Evolutionary conservation across 1,140 invertebrate genomes (phyloP).

Genomic region (Drosophila pachea): DNA sequence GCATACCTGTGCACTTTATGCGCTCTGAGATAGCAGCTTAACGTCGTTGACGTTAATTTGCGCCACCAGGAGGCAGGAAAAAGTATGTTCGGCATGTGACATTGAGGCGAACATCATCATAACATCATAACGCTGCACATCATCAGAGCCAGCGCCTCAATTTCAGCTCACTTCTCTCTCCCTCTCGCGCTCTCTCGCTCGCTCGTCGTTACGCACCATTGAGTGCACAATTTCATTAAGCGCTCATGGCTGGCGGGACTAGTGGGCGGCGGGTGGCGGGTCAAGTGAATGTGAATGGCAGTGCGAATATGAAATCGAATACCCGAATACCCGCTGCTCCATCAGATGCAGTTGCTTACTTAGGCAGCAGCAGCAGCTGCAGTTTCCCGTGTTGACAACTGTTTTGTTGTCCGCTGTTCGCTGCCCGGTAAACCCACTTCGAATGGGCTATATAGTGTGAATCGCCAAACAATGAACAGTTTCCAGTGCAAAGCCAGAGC

Average conservation of each 20-base stretch:
- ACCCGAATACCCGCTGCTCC: conserved; percentile 2
- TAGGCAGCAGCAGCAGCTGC: conserved; percentile 2
- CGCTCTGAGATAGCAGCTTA: conserved; percentile 66
- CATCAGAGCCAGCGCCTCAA: conserved; percentile 49
- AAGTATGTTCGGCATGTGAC: conserved; percentile 38
- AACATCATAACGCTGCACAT: conserved; percentile 32
- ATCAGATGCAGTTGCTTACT: conserved; percentile 15
- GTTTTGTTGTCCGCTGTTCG: background rate
- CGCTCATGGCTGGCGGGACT: conserved; percentile 51
- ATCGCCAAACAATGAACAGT: background rate
- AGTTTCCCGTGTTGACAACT: conserved; percentile 12
- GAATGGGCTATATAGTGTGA: conserved; percentile 2
- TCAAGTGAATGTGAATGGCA: conserved; percentile 13
- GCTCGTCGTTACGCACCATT: conserved; percentile 76
- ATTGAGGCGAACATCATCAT: conserved; percentile 54
- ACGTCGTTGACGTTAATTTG: conserved; percentile 72
- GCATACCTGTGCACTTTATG: conserved; percentile 44
- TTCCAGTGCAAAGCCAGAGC: too few relatives aligned
- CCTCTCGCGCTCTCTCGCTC: background rate
- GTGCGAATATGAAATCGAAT: conserved; percentile 24
- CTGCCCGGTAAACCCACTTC: background rate
- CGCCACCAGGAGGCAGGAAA: conserved; percentile 35
- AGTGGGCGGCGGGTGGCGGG: conserved; percentile 18
- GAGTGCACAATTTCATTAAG: conserved; percentile 79
- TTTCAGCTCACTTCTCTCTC: conserved; percentile 77